Conservation (phyloP, 2,113 vertebrate species). For the Bubalus kerabau region DNA sequence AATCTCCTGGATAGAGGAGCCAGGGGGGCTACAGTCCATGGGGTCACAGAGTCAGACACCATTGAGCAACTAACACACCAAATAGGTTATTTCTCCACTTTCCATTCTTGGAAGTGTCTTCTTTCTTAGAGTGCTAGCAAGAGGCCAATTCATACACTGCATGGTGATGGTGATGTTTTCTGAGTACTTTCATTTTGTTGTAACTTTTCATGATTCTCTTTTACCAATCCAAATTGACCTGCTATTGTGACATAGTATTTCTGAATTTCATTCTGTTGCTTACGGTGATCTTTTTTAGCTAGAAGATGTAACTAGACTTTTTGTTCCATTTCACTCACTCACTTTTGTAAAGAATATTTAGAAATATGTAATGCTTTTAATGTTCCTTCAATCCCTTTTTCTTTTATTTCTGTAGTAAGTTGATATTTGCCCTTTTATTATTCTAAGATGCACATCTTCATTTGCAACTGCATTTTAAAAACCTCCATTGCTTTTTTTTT, state of each 20-base stretch:
- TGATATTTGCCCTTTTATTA: constrained; percentile 91
- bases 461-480: constrained; percentile 90
- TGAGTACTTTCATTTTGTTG: constrained; percentile 82
- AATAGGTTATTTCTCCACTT: neutral
- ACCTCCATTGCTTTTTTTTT: constrained; percentile 80
- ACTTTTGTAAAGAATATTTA: neutral
- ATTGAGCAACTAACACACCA: neutral
- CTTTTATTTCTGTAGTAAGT: constrained; percentile 87
- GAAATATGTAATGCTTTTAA: constrained; percentile 89
- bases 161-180: neutral
- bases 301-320: constrained; percentile 87
- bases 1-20: neutral
- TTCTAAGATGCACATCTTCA: constrained; percentile 84
- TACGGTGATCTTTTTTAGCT: constrained; percentile 89
- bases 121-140: neutral
- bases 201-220: constrained; percentile 86
- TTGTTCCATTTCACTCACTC: constrained; percentile 81
- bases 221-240: constrained; percentile 84
- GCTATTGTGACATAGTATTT: constrained; percentile 84
- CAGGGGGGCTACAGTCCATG: neutral
- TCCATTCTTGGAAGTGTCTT: neutral
- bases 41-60: neutral
- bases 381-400: constrained; percentile 90
- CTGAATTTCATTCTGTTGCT: constrained; percentile 89
- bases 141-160: neutral